phyloP scores from a whole-genome alignment of 2,797 vertebrate species.

The Protosalanx chinensis region DNA sequence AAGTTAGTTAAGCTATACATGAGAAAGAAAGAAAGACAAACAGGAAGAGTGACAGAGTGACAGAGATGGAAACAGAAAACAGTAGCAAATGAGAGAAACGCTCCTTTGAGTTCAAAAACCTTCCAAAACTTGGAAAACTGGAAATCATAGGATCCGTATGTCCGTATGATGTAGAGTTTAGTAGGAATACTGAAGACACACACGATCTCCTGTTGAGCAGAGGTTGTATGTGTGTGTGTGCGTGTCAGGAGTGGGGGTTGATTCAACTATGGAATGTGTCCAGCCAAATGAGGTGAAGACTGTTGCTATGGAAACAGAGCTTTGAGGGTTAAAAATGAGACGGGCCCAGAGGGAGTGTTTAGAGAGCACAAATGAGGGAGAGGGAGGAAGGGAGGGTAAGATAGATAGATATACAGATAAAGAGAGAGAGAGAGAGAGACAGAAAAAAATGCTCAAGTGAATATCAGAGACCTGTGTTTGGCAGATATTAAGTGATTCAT shows the following conservation, averaged over 20 bases:
- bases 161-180: neutral
- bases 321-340: neutral
- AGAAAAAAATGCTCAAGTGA: neutral
- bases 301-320: constrained; percentile 1
- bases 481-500: too few relatives aligned
- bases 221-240: neutral
- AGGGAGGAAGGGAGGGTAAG: neutral
- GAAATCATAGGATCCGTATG: neutral
- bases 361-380: neutral
- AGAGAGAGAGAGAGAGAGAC: neutral
- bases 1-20: neutral
- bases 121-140: neutral
- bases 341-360: neutral
- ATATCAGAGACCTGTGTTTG: neutral
- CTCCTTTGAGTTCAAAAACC: too few relatives aligned
- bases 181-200: neutral
- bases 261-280: constrained; percentile 2
- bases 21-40: neutral
- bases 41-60: neutral
- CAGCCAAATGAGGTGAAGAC: neutral
- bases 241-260: neutral
- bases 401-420: neutral
- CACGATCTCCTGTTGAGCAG: neutral
- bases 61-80: too few relatives aligned
- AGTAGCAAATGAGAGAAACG: too few relatives aligned